These are phyloP conservation scores for Felis chaus DNA, from an alignment of 2,113 vertebrate species.

Conservation along the genomic window DNA sequence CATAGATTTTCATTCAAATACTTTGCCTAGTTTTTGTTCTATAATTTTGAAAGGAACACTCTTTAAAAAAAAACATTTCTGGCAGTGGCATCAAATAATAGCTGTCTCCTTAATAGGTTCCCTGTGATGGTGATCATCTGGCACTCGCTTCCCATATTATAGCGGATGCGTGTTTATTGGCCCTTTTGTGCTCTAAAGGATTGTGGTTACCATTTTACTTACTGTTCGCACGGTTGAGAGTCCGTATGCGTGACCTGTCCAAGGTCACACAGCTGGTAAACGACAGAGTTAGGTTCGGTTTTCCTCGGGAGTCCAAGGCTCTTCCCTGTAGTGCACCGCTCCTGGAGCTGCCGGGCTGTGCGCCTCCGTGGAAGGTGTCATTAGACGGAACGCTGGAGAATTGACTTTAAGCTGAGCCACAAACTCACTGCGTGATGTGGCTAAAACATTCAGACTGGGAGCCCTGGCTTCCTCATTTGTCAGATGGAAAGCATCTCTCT, in stretches of 20 bases:
- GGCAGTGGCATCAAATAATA: not conserved
- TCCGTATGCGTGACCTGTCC: not conserved
- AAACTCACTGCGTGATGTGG: rapidly evolving
- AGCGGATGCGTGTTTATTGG: not conserved
- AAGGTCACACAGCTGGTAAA: not conserved
- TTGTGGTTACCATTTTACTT: not conserved
- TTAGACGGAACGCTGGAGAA: too few species aligned
- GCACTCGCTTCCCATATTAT: not conserved
- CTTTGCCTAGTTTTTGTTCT: not conserved
- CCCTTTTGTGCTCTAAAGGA: not conserved
- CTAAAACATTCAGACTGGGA: not conserved
- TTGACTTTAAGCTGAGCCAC: not conserved
- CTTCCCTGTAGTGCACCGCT: not conserved
- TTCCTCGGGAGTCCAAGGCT: not conserved
- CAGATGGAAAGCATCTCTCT: not conserved
- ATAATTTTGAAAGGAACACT: not conserved
- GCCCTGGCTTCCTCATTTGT: not conserved
- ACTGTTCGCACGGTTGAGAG: not conserved
- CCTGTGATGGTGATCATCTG: not conserved
- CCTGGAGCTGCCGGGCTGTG: rapidly evolving
- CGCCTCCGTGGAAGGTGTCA: not conserved
- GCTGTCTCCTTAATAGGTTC: not conserved
- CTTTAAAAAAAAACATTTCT: not conserved
- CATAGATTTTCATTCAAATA: not conserved
- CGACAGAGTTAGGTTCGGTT: not conserved